Evolutionary conservation across 1,140 invertebrate genomes (phyloP).

Genomic region (Procambarus clarkii): DNA sequence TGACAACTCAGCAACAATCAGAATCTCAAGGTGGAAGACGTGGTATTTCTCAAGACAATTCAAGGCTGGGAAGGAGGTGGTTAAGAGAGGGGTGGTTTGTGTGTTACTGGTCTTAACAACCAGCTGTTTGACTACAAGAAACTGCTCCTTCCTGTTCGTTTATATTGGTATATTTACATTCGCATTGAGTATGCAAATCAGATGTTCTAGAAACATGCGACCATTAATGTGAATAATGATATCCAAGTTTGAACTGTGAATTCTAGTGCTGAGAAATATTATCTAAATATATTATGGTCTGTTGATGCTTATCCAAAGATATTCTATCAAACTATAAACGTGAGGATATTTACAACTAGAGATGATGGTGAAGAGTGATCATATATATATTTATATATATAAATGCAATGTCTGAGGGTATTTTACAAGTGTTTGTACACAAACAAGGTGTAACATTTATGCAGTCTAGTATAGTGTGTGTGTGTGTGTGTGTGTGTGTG

Average conservation of each 20-base stretch:
- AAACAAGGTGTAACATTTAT: background rate
- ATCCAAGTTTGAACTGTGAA: no score
- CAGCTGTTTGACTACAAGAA: no score
- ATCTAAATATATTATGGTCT: background rate
- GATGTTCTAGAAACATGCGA: no score
- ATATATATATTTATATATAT: no score
- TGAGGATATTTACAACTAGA: background rate
- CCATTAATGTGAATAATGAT: no score
- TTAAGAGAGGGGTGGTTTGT: no score
- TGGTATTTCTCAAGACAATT: background rate
- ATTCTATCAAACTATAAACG: background rate
- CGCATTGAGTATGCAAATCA: no score
- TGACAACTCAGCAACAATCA: background rate
- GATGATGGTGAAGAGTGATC: background rate
- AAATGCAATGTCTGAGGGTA: background rate
- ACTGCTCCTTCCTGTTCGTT: no score
- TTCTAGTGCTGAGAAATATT: no score
- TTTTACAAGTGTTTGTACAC: conserved; percentile 7
- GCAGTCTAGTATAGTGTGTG: no score
- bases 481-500: background rate
- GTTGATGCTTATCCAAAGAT: background rate
- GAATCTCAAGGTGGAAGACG: background rate
- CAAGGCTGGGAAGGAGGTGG: background rate
- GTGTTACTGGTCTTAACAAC: no score
- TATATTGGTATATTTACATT: no score